Evolutionary conservation across 2,113 vertebrate species (phyloP).

Genomic region (Apteryx mantelli): DNA sequence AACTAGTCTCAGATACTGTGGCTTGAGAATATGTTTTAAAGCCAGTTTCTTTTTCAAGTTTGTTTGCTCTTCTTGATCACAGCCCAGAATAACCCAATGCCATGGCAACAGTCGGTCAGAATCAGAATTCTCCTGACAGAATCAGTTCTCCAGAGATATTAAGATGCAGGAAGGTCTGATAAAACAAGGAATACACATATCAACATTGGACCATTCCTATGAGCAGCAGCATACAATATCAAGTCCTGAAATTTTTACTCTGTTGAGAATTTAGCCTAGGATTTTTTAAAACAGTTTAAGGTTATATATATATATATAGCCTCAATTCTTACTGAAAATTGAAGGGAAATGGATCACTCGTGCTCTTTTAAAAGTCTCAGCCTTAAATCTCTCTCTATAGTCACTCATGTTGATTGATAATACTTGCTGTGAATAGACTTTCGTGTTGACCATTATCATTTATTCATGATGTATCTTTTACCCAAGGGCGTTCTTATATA

Average conservation of each 20-base stretch:
- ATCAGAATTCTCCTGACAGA: constrained; percentile 52
- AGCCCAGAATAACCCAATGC: constrained; percentile 40
- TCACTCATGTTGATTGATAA: constrained; percentile 43
- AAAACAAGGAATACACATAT: constrained; percentile 3
- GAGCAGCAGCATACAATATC: neutral
- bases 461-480: constrained; percentile 53
- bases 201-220: neutral
- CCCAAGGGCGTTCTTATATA: neutral
- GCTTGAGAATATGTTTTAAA: neutral
- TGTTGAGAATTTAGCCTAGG: neutral
- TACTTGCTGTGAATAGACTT: constrained; percentile 24
- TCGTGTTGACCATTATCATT: constrained; percentile 40
- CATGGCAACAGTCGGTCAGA: constrained; percentile 7
- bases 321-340: neutral
- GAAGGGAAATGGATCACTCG: neutral
- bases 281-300: neutral
- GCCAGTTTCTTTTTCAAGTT: neutral
- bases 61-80: constrained; percentile 34
- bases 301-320: neutral
- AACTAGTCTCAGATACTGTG: neutral
- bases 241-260: neutral
- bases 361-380: neutral
- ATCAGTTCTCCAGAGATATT: constrained; percentile 48
- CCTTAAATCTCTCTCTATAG: constrained; percentile 20
- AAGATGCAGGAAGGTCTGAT: constrained; percentile 33